Evolutionary conservation across 2,888 invertebrate species (phyloP).

Genomic region (Gymnosoma rotundatum): DNA sequence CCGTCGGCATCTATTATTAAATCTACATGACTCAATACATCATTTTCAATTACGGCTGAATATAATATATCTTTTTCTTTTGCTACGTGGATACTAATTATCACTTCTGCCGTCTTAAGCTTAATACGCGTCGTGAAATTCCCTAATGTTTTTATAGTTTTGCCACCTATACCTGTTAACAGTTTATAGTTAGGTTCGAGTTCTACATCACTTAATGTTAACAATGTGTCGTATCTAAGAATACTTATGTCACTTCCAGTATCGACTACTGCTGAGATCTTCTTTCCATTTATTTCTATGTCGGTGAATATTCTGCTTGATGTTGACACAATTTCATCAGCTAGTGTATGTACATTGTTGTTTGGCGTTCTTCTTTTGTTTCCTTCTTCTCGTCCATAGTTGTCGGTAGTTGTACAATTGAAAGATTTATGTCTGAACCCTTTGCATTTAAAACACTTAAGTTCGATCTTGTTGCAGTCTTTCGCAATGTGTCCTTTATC

Average conservation of each 20-base stretch:
- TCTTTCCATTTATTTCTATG: slow-evolving; percentile 13
- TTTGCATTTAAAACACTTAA: slow-evolving; percentile 4
- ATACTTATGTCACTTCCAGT: neutral
- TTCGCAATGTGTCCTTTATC: neutral
- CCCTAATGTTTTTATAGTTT: neutral
- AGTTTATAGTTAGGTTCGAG: neutral
- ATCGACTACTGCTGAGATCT: slow-evolving; percentile 1
- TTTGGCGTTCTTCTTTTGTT: neutral
- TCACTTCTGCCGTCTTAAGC: neutral
- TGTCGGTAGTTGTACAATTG: neutral
- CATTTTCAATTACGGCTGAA: slow-evolving; percentile 1
- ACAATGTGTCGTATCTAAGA: neutral
- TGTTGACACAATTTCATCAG: neutral
- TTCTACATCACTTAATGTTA: neutral
- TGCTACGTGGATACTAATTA: neutral
- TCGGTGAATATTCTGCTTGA: neutral
- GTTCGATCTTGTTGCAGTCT: neutral
- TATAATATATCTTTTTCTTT: neutral
- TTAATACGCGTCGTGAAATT: neutral
- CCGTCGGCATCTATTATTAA: too few relatives aligned
- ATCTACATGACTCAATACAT: neutral
- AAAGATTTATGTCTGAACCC: slow-evolving; percentile 1
- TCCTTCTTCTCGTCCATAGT: neutral
- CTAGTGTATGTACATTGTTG: neutral
- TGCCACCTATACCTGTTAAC: slow-evolving; percentile 4